A percentile compares a stretch with the other conserved stretches of the same genome.
Conservation (phyloP, 2,888 invertebrate species). For the Calephelis perditalis region DNA sequence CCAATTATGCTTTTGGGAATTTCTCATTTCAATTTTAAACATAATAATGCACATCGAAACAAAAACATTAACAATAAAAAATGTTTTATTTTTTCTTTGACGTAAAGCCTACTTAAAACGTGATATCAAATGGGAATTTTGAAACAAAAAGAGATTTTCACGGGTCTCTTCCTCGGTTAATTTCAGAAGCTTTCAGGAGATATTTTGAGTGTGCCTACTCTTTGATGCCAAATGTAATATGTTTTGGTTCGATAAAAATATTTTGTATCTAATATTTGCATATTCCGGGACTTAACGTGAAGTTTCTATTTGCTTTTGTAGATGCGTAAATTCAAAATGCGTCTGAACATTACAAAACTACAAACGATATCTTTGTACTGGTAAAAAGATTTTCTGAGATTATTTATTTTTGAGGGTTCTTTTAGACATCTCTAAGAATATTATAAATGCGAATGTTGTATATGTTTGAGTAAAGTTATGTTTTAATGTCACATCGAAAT, state of each 20-base stretch:
- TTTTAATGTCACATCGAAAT: too few relatives aligned
- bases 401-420: too few relatives aligned
- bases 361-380: too few relatives aligned
- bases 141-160: constrained; percentile 12
- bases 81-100: neutral
- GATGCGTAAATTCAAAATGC: constrained; percentile 25
- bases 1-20: neutral
- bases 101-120: constrained; percentile 9
- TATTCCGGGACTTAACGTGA: neutral
- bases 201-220: constrained; percentile 24
- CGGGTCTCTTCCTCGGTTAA: constrained; percentile 28
- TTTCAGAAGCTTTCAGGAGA: constrained; percentile 39
- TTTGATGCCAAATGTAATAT: constrained; percentile 10
- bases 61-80: constrained; percentile 6
- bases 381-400: too few relatives aligned
- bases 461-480: too few relatives aligned
- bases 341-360: too few relatives aligned
- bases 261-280: constrained; percentile 2
- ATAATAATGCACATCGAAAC: constrained; percentile 1
- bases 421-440: too few relatives aligned
- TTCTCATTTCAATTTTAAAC: neutral
- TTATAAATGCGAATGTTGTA: too few relatives aligned
- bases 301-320: neutral
- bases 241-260: constrained; percentile 9
- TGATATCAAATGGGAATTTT: constrained; percentile 9